phyloP scores from a whole-genome alignment of 2,113 vertebrate genomes.

The Lophotis ruficrista region DNA sequence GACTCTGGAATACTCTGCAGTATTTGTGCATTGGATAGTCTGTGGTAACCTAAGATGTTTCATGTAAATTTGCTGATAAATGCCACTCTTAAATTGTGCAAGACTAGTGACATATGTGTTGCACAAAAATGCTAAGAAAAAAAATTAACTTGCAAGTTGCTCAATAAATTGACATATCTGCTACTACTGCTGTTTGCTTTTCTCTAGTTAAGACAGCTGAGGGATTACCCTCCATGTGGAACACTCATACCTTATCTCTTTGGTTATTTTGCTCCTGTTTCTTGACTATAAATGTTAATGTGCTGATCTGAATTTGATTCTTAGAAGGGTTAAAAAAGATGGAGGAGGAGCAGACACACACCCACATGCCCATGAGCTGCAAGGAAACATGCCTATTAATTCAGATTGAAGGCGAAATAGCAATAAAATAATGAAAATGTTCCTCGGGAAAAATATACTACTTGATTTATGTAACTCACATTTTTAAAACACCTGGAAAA shows the following conservation, averaged over 20 bases:
- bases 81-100: not conserved
- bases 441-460: not conserved
- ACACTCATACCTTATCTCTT: not conserved
- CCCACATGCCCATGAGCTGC: accelerated
- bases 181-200: not conserved
- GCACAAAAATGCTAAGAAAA: not conserved
- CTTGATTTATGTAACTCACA: not conserved
- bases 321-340: not conserved
- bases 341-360: not conserved
- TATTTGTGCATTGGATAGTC: not conserved
- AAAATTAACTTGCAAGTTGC: not conserved
- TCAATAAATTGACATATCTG: not conserved
- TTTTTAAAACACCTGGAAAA: not conserved
- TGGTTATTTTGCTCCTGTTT: not conserved
- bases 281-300: not conserved
- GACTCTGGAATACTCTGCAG: not conserved
- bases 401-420: not conserved
- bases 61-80: not conserved
- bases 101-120: not conserved
- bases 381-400: not conserved
- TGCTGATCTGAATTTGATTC: not conserved
- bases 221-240: not conserved
- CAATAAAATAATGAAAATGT: not conserved
- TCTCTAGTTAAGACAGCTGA: not conserved
- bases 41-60: not conserved